Conservation (phyloP, 1,140 invertebrate genomes). For the Mya arenaria region DNA sequence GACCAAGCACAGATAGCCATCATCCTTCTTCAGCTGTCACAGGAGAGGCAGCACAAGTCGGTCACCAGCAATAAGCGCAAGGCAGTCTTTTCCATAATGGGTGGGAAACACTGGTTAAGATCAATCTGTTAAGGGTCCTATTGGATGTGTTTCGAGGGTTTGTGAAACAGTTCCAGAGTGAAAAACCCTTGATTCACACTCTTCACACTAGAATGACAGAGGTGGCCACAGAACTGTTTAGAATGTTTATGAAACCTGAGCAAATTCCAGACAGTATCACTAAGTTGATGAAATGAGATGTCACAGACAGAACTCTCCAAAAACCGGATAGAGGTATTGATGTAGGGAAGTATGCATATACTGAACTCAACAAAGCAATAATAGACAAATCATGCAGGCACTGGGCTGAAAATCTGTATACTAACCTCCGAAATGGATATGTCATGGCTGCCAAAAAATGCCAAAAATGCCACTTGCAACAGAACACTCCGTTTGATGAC, state of each 20-base stretch:
- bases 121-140: too few relatives aligned
- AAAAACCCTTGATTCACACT: too few relatives aligned
- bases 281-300: neutral
- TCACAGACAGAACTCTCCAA: neutral
- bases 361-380: neutral
- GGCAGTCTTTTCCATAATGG: neutral
- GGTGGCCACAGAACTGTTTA: neutral
- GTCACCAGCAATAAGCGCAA: neutral
- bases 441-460: neutral
- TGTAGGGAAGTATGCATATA: neutral
- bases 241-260: conserved; percentile 17
- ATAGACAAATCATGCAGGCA: neutral
- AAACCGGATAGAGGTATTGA: neutral
- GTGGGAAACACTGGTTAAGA: too few relatives aligned
- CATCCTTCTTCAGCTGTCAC: conserved; percentile 15
- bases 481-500: neutral
- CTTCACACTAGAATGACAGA: too few relatives aligned
- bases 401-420: neutral
- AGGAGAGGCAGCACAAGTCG: conserved; percentile 11
- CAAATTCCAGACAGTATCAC: conserved; percentile 12
- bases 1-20: conserved; percentile 18
- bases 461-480: neutral
- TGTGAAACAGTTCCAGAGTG: too few relatives aligned
- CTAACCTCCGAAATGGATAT: neutral
- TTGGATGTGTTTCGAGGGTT: too few relatives aligned